Evolutionary conservation across 2,888 invertebrate genomes (phyloP).

Genomic region (Smittia aterrima): DNA sequence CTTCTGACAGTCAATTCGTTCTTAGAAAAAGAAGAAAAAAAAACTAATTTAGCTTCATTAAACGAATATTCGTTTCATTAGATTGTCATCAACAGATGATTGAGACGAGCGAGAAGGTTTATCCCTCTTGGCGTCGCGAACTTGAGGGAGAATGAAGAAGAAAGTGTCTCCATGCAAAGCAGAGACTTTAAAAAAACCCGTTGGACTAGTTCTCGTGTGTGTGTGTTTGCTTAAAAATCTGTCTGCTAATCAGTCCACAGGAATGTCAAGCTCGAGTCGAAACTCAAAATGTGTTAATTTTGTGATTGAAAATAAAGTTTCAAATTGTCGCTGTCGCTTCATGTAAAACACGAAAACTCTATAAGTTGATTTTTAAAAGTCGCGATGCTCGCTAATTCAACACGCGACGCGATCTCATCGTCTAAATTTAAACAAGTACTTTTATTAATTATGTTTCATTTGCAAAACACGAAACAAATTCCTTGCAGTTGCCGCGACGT

Average conservation of each 20-base stretch:
- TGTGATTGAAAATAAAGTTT: too few relatives aligned
- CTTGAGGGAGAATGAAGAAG: background rate
- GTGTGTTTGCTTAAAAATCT: background rate
- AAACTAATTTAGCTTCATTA: constrained; percentile 24
- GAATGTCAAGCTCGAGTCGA: background rate
- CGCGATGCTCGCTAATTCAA: too few relatives aligned
- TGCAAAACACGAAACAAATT: constrained; percentile 1
- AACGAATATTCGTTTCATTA: background rate
- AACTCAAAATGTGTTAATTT: too few relatives aligned
- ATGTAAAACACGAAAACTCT: too few relatives aligned
- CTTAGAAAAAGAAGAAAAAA: too few relatives aligned
- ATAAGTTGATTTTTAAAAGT: too few relatives aligned
- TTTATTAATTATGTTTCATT: constrained; percentile 34
- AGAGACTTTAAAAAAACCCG: constrained; percentile 3
- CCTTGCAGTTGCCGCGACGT: background rate
- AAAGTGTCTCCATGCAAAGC: constrained; percentile 13
- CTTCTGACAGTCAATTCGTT: constrained; percentile 1
- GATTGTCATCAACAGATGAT: background rate
- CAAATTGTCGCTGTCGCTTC: too few relatives aligned
- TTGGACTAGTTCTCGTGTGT: constrained; percentile 22
- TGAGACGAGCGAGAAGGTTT: too few relatives aligned
- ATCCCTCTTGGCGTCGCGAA: too few relatives aligned
- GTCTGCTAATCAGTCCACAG: background rate
- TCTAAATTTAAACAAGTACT: constrained; percentile 20
- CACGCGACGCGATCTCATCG: background rate